Percentiles rank a stretch among this genome's conserved stretches.
Conservation (phyloP, 2,113 vertebrate genomes). For the Hiodon tergisus region DNA sequence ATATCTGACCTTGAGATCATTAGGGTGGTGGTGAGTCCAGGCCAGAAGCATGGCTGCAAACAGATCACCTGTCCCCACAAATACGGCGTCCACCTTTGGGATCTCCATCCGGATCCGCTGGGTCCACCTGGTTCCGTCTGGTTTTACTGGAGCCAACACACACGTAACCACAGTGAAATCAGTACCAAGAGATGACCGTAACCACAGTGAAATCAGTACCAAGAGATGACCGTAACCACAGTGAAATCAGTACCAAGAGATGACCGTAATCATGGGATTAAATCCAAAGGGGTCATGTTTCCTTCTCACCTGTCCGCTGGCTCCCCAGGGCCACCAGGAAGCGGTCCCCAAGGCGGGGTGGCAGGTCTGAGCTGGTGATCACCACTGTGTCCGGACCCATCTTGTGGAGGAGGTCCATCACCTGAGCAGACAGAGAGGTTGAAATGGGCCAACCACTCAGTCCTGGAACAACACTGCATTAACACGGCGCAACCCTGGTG, state of each 20-base stretch:
- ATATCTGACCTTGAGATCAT: slow-evolving; percentile 82
- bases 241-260: no score
- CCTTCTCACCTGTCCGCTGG: slow-evolving; percentile 74
- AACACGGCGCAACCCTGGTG: no score
- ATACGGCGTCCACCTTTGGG: slow-evolving; percentile 87
- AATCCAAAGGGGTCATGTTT: neutral
- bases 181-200: no score
- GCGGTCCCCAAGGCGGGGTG: slow-evolving; percentile 71
- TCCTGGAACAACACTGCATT: no score
- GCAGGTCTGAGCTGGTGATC: slow-evolving; percentile 93
- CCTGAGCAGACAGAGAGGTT: slow-evolving; percentile 54
- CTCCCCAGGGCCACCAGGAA: slow-evolving; percentile 89
- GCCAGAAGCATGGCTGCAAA: slow-evolving; percentile 98
- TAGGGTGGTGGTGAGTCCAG: slow-evolving; percentile 93
- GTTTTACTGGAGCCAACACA: slow-evolving; percentile 60
- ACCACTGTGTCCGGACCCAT: slow-evolving; percentile 97
- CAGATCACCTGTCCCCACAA: slow-evolving; percentile 92
- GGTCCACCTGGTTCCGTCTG: slow-evolving; percentile 72
- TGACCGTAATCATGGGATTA: no score
- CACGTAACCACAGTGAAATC: no score
- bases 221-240: no score
- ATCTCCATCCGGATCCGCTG: slow-evolving; percentile 88
- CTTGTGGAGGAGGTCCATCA: slow-evolving; percentile 91
- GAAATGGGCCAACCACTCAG: neutral
- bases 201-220: no score